Percentiles rank a stretch among this genome's conserved stretches.
These are phyloP conservation scores for Crotophaga sulcirostris DNA, from an alignment of 2,113 vertebrate species.

Conservation along the genomic window DNA sequence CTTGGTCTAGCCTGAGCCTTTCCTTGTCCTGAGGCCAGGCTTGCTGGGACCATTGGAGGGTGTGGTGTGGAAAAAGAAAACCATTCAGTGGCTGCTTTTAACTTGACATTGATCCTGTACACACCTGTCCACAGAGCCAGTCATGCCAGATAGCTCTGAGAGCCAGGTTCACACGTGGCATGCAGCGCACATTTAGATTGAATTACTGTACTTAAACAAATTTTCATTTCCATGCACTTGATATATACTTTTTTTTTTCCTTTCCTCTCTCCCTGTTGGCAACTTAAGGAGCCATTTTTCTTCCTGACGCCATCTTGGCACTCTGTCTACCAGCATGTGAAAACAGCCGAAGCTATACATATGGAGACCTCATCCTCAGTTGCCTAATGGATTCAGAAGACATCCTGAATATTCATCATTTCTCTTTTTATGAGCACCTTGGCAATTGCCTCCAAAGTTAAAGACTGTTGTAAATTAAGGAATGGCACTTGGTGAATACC, in stretches of 20 bases:
- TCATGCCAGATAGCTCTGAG: background rate
- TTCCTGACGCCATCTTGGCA: slow-evolving; percentile 76
- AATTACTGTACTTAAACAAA: slow-evolving; percentile 50
- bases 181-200: background rate
- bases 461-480: slow-evolving; percentile 81
- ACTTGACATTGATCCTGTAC: background rate
- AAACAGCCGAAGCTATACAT: slow-evolving; percentile 69
- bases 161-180: background rate
- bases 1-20: background rate
- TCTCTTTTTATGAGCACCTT: slow-evolving; percentile 84
- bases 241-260: background rate
- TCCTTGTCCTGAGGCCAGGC: background rate
- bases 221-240: slow-evolving; percentile 70
- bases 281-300: slow-evolving; percentile 56
- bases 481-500: slow-evolving; percentile 78
- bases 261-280: slow-evolving; percentile 55
- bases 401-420: slow-evolving; percentile 87
- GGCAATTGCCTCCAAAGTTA: slow-evolving; percentile 78
- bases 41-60: background rate
- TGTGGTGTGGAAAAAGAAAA: slow-evolving; percentile 8
- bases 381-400: slow-evolving; percentile 83
- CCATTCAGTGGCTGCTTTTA: background rate
- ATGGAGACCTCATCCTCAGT: slow-evolving; percentile 81
- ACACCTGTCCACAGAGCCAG: slow-evolving; percentile 20
- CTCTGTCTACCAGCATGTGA: slow-evolving; percentile 60